Conservation (phyloP, 1,140 invertebrate species). For the Phenacoccus solenopsis region DNA sequence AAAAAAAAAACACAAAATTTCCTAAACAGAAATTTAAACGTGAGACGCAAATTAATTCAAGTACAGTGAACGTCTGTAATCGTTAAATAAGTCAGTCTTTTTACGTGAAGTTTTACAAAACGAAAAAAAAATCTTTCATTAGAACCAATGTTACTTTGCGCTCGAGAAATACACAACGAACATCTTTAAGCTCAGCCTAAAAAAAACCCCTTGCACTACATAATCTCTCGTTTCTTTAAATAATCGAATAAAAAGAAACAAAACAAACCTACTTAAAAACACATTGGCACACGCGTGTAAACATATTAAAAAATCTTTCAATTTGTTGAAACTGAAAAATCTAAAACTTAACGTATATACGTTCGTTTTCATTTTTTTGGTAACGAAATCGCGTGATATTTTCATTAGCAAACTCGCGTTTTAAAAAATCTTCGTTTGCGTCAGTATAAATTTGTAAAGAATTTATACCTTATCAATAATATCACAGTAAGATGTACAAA, state of each 20-base stretch:
- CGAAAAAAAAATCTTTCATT: neutral
- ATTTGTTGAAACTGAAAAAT: too few relatives aligned
- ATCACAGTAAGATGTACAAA: neutral
- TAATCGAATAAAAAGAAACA: neutral
- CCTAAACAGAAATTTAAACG: neutral
- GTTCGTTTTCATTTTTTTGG: too few relatives aligned
- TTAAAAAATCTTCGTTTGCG: neutral
- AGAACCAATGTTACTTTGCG: too few relatives aligned
- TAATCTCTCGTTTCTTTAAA: too few relatives aligned
- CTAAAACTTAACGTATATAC: too few relatives aligned
- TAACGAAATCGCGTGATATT: too few relatives aligned
- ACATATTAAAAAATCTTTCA: too few relatives aligned
- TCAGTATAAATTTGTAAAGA: neutral
- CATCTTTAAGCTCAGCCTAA: too few relatives aligned
- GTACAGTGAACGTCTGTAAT: neutral
- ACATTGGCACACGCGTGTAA: neutral
- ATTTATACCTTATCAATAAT: conserved; percentile 3
- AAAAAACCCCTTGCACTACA: too few relatives aligned
- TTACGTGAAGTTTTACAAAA: neutral
- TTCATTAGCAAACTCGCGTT: neutral
- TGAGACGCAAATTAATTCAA: neutral
- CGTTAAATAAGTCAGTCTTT: neutral
- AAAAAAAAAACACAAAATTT: too few relatives aligned
- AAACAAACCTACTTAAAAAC: neutral
- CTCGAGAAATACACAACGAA: too few relatives aligned